Conservation (phyloP, 2,113 vertebrate species). For the Pogonocichla stellata region DNA sequence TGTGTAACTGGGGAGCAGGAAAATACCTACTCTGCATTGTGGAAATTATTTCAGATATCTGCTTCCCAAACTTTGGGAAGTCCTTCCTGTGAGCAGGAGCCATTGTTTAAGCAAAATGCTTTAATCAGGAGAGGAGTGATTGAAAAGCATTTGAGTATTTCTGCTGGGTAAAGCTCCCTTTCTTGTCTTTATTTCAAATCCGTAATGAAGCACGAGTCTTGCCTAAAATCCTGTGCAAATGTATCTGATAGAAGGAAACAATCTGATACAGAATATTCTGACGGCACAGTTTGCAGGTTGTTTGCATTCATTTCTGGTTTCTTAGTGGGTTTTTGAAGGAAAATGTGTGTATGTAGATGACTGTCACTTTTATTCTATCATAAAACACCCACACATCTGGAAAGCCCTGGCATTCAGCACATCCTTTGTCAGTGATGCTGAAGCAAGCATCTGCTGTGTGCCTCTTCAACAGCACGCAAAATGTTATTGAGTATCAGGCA, state of each 20-base stretch:
- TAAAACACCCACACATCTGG: not conserved
- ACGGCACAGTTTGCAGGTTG: rapidly evolving
- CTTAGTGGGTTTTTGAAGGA: not conserved
- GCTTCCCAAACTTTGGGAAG: not conserved
- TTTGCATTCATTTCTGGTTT: not conserved
- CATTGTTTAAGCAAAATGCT: not conserved
- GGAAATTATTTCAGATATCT: conserved; percentile 18
- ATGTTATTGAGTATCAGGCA: not conserved
- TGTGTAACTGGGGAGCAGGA: not conserved
- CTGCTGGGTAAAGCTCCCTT: not conserved
- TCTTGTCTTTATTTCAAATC: not conserved
- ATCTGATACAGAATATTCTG: not conserved
- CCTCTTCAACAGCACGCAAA: not conserved
- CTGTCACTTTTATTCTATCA: not conserved
- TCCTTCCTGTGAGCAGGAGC: not conserved
- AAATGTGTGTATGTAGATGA: not conserved
- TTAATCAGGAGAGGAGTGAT: not conserved
- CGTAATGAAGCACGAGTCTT: not conserved
- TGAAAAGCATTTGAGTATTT: not conserved
- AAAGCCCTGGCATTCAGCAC: not conserved
- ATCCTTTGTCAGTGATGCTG: not conserved
- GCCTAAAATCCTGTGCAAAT: not conserved
- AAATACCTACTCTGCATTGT: not conserved
- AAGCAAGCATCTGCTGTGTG: not conserved
- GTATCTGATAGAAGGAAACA: not conserved